Percentiles rank a stretch among this genome's conserved stretches.
Evolutionary conservation across 2,888 invertebrate genomes (phyloP).

Genomic region (Habroteleia sp.): DNA sequence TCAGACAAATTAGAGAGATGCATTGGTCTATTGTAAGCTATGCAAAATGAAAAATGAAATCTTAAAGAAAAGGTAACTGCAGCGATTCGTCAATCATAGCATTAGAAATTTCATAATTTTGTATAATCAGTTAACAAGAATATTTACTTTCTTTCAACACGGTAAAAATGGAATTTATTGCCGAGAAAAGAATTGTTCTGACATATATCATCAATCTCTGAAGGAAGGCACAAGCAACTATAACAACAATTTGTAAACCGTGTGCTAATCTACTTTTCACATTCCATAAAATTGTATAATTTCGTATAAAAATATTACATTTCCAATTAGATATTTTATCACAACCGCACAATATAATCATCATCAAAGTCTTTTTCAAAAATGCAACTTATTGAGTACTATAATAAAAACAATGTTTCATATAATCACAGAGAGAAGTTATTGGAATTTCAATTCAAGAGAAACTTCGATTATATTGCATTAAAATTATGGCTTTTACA

Average conservation of each 20-base stretch:
- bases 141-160: no score
- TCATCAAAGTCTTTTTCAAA: slow-evolving; percentile 28
- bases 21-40: no score
- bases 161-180: no score
- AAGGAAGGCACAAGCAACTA: slow-evolving; percentile 32
- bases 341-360: slow-evolving; percentile 36
- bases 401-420: slow-evolving; percentile 1
- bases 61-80: no score
- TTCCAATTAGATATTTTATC: slow-evolving; percentile 38
- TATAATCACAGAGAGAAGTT: slow-evolving; percentile 7
- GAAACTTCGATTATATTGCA: no score
- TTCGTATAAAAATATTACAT: slow-evolving; percentile 47
- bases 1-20: no score
- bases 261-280: slow-evolving; percentile 14
- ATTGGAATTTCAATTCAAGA: slow-evolving; percentile 5
- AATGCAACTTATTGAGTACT: slow-evolving; percentile 24
- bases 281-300: slow-evolving; percentile 24
- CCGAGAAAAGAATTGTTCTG: neutral
- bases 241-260: slow-evolving; percentile 21
- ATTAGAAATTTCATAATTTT: no score
- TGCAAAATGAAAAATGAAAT: no score
- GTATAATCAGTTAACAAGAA: no score
- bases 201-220: slow-evolving; percentile 29
- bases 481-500: no score
- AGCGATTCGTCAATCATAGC: no score